Evolutionary conservation across 2,888 invertebrate genomes (phyloP).

Genomic region (Odontomyia ornata): DNA sequence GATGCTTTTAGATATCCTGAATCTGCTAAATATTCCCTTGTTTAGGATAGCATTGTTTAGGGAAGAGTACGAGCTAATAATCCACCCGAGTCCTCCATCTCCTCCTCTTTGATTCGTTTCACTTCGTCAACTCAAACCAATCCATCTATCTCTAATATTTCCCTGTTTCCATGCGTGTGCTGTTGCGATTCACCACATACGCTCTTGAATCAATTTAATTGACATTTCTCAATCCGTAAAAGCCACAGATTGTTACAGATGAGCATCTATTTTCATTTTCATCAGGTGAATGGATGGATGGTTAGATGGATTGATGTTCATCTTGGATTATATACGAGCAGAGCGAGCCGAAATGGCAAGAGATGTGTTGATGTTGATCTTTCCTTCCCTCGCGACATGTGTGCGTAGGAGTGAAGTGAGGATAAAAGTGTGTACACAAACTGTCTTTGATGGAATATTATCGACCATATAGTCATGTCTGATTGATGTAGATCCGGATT

Average conservation of each 20-base stretch:
- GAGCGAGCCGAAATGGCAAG: constrained; percentile 23
- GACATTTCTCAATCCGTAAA: constrained; percentile 49
- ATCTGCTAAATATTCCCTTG: background rate
- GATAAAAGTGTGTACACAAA: background rate
- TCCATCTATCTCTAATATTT: background rate
- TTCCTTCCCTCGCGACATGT: background rate
- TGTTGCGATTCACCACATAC: constrained; percentile 49
- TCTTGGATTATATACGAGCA: constrained; percentile 10
- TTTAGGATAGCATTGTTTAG: no score
- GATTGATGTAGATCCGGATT: constrained; percentile 15
- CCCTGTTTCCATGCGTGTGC: constrained; percentile 27
- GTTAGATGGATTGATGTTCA: constrained; percentile 50
- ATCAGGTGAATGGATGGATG: constrained; percentile 54
- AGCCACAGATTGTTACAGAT: constrained; percentile 50
- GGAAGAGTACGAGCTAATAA: no score
- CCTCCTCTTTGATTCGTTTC: background rate
- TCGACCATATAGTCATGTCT: background rate
- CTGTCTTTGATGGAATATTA: background rate
- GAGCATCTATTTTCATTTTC: constrained; percentile 55
- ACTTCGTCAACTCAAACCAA: background rate
- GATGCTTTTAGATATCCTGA: background rate
- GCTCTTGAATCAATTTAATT: constrained; percentile 50
- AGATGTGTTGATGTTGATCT: background rate
- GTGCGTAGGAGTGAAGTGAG: constrained; percentile 1
- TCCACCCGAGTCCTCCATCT: background rate